Evolutionary conservation across 2,797 vertebrate species (phyloP).

Genomic region (Mycteria americana): DNA sequence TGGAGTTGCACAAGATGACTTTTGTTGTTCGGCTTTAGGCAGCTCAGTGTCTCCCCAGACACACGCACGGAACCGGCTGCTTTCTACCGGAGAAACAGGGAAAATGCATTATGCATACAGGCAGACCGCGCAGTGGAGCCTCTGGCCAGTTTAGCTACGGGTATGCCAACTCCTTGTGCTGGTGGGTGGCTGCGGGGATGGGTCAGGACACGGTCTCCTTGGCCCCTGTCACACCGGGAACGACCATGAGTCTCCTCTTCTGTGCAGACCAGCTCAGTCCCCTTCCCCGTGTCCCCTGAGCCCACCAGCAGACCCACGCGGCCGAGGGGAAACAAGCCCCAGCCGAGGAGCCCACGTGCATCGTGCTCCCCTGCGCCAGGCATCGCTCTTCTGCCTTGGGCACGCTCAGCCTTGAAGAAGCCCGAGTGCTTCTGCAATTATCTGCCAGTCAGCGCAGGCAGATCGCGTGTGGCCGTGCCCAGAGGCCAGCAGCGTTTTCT

Average conservation of each 20-base stretch:
- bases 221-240: not conserved
- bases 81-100: not conserved
- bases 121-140: not conserved
- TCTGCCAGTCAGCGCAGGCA: not conserved
- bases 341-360: fast-evolving
- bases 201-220: not conserved
- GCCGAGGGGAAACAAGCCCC: fast-evolving
- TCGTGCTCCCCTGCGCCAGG: not conserved
- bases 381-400: not conserved
- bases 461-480: fast-evolving
- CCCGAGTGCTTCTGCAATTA: not conserved
- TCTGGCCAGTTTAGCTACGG: not conserved
- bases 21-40: not conserved
- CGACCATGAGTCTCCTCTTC: not conserved
- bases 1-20: not conserved
- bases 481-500: not conserved
- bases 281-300: not conserved
- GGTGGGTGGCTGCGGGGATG: not conserved
- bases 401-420: not conserved
- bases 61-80: fast-evolving
- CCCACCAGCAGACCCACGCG: fast-evolving
- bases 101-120: fast-evolving
- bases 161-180: fast-evolving
- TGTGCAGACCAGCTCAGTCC: fast-evolving
- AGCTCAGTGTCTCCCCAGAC: not conserved